Conservation (phyloP, 2,113 vertebrate genomes). For the Hippocampus zosterae region DNA sequence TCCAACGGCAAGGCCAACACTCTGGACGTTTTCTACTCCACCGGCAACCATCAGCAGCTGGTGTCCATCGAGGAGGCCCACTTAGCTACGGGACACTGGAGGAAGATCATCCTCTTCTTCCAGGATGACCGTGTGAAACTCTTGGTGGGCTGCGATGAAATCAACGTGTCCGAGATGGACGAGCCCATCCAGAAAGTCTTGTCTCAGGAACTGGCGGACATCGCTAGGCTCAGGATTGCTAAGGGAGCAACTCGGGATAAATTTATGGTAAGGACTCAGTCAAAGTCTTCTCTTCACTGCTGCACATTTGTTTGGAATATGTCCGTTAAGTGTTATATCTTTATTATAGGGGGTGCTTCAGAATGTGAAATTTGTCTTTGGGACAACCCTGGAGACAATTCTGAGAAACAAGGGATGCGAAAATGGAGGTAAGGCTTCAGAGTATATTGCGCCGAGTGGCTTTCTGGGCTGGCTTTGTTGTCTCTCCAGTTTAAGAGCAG, state of each 20-base stretch:
- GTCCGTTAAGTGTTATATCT: not conserved
- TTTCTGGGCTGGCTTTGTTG: too few relatives aligned
- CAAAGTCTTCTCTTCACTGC: not conserved
- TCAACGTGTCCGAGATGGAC: conserved; percentile 85
- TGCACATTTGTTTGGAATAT: not conserved
- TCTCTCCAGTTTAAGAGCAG: not conserved
- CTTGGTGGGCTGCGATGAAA: conserved; percentile 89
- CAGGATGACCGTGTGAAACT: conserved; percentile 91
- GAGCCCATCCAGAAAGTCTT: conserved; percentile 86
- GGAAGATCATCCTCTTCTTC: conserved; percentile 92
- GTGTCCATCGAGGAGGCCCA: conserved; percentile 86
- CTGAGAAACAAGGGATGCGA: conserved; percentile 94
- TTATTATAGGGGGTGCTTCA: conserved; percentile 88
- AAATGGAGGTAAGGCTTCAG: conserved; percentile 71
- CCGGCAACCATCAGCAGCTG: conserved; percentile 77
- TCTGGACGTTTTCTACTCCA: conserved; percentile 84
- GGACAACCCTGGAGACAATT: conserved; percentile 86
- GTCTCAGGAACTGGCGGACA: conserved; percentile 77
- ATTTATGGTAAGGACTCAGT: conserved; percentile 79
- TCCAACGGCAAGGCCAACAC: conserved; percentile 90
- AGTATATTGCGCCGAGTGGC: not conserved
- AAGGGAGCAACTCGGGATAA: conserved; percentile 86
- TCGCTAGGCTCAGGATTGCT: conserved; percentile 80
- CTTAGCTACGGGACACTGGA: conserved; percentile 88
- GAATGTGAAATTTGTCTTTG: conserved; percentile 94